A percentile compares a stretch with the other conserved stretches of the same genome.
Conservation (phyloP, 35 echinoderm and acorn worm genomes). For the Hemicentrotus pulcherrimus region DNA sequence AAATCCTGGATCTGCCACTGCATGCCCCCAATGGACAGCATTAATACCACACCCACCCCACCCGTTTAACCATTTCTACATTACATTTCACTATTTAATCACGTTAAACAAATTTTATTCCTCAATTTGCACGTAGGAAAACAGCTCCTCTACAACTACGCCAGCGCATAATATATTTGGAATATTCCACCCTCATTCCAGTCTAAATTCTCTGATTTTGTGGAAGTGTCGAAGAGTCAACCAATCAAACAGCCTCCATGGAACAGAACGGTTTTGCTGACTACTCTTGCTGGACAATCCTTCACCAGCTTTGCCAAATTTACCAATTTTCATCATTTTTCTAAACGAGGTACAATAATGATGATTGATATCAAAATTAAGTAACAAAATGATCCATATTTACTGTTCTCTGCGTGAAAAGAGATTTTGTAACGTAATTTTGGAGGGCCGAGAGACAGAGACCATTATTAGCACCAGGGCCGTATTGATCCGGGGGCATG, state of each 20-base stretch:
- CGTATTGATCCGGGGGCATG: too few species aligned
- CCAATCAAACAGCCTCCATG: neutral
- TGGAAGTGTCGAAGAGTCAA: neutral
- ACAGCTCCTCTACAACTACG: slow-evolving; percentile 4
- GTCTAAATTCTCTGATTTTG: neutral
- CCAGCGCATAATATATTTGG: neutral
- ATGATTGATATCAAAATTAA: neutral
- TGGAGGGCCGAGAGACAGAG: too few species aligned
- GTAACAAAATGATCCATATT: neutral
- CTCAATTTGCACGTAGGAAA: neutral
- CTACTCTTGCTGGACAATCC: neutral
- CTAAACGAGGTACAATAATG: neutral
- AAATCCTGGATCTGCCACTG: too few species aligned
- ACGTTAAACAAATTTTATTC: neutral
- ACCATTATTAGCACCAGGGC: too few species aligned
- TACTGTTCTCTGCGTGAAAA: neutral
- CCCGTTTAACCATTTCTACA: too few species aligned
- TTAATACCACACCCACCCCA: too few species aligned
- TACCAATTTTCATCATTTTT: too few species aligned
- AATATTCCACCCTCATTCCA: neutral
- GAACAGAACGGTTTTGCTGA: slow-evolving; percentile 19
- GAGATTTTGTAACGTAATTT: neutral
- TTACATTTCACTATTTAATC: too few species aligned
- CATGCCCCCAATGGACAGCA: too few species aligned
- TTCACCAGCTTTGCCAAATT: slow-evolving; percentile 3